These are phyloP conservation scores for Potamilus streckersoni DNA, from an alignment of 1,140 invertebrate species.

Conservation along the genomic window DNA sequence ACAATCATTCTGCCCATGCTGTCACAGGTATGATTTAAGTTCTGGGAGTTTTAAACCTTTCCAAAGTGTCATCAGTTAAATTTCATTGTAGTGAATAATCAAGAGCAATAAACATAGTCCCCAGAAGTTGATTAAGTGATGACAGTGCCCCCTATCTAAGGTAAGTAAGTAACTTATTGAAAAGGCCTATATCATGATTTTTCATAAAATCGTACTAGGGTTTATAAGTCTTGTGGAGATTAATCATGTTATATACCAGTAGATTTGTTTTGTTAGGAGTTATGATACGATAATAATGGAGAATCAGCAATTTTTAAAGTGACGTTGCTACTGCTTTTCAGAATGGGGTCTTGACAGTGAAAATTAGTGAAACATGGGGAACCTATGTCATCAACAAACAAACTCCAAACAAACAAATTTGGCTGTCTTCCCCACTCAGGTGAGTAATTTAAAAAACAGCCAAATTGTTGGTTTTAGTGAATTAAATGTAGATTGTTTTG, in stretches of 20 bases:
- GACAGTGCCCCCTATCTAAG: too few species aligned
- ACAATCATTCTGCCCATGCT: too few species aligned
- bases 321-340: constrained; percentile 64
- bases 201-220: background rate
- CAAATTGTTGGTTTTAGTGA: too few species aligned
- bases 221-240: background rate
- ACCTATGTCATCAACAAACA: constrained; percentile 98
- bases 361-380: constrained; percentile 81
- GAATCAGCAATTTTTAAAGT: background rate
- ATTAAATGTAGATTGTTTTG: too few species aligned
- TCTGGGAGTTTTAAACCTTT: too few species aligned
- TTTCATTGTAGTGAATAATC: too few species aligned
- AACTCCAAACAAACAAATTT: constrained; percentile 95
- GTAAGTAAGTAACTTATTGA: too few species aligned
- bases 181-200: too few species aligned
- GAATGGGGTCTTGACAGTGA: constrained; percentile 94
- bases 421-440: constrained; percentile 90
- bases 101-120: too few species aligned
- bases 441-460: constrained; percentile 27
- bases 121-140: too few species aligned
- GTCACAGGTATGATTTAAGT: too few species aligned
- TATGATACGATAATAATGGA: constrained; percentile 1
- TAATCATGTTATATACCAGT: constrained; percentile 2
- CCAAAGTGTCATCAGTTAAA: too few species aligned
- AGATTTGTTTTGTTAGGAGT: background rate